Conservation (phyloP, 2,113 vertebrate genomes). For the Toxotes jaculatrix region DNA sequence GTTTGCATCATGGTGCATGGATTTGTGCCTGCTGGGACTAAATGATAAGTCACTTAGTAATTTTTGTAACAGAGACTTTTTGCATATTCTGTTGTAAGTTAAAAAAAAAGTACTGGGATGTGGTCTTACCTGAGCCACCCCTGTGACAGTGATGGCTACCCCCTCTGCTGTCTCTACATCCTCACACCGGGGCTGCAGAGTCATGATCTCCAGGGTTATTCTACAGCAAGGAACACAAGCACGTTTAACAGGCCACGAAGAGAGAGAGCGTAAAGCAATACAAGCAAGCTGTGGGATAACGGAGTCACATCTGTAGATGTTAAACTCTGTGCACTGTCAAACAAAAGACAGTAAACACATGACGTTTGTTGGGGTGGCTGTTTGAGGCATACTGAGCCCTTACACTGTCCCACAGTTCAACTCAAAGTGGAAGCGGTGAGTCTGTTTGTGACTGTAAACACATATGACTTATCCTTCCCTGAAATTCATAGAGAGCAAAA, state of each 20-base stretch:
- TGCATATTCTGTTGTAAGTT: not conserved
- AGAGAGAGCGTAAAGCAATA: not conserved
- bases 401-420: not conserved
- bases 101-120: conserved; percentile 31
- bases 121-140: conserved; percentile 95
- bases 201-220: conserved; percentile 98
- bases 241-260: not conserved
- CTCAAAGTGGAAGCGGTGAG: not conserved
- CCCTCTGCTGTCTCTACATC: conserved; percentile 98
- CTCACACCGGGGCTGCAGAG: conserved; percentile 97
- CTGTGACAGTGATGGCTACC: conserved; percentile 98
- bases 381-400: not conserved
- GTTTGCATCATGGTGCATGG: not conserved
- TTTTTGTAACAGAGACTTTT: not conserved
- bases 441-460: too few relatives aligned
- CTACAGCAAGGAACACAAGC: conserved; percentile 79
- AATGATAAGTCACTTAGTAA: not conserved
- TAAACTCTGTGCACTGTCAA: too few relatives aligned
- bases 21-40: not conserved
- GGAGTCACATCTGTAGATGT: not conserved
- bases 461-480: too few relatives aligned
- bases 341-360: too few relatives aligned
- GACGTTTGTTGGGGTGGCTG: too few relatives aligned
- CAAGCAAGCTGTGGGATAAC: not conserved
- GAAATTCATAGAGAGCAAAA: too few relatives aligned